Conservation (phyloP, 2,113 vertebrate species). For the Mesitornis unicolor region DNA sequence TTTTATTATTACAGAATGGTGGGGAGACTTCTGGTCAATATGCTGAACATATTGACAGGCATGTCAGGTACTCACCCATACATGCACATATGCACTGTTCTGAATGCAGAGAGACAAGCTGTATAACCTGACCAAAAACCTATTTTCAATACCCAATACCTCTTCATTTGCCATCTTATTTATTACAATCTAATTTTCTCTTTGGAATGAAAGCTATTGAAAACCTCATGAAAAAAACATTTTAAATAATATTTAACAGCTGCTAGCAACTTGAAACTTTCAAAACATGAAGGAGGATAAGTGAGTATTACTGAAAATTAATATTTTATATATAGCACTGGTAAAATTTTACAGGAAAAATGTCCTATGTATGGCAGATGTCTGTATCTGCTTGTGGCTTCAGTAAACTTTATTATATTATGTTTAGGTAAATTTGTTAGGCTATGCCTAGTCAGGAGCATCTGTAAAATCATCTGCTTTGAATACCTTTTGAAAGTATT, state of each 20-base stretch:
- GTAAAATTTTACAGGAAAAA: not conserved
- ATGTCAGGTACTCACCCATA: not conserved
- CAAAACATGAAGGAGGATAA: not conserved
- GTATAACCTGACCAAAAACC: not conserved
- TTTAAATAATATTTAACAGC: not conserved
- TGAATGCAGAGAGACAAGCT: not conserved
- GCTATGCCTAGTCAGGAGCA: not conserved
- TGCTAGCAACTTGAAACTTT: not conserved
- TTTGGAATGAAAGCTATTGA: not conserved
- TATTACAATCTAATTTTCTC: not conserved
- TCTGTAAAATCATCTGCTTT: conserved; percentile 30
- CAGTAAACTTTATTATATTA: not conserved
- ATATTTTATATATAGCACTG: not conserved
- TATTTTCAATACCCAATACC: not conserved
- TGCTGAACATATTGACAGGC: not conserved
- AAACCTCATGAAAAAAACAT: not conserved
- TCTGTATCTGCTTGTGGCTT: conserved; percentile 37
- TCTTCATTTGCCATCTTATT: not conserved
- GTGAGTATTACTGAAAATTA: not conserved
- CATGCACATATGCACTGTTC: not conserved
- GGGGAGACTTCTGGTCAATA: not conserved
- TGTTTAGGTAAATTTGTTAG: not conserved
- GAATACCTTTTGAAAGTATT: not conserved
- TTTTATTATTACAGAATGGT: not conserved
- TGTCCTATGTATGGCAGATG: not conserved